phyloP scores from a whole-genome alignment of 2,797 vertebrate species.

The Melanotaenia maccullochi region DNA sequence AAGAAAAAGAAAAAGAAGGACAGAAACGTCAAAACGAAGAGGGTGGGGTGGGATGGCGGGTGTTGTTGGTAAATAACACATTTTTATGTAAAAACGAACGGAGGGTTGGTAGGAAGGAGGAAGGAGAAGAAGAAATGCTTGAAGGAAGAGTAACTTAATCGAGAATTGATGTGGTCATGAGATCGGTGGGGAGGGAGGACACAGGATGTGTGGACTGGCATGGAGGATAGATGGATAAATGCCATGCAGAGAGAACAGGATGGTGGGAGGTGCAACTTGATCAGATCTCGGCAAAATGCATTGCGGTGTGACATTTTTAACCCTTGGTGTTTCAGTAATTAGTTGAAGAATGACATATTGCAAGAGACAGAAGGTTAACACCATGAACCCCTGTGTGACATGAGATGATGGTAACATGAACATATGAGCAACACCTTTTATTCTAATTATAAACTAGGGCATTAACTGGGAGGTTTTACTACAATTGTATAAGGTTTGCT shows the following conservation, averaged over 20 bases:
- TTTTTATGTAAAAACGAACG: slow-evolving; percentile 24
- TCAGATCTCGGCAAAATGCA: slow-evolving; percentile 52
- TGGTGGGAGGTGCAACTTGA: slow-evolving; percentile 77
- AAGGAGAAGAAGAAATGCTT: slow-evolving; percentile 14
- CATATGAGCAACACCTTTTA: slow-evolving; percentile 3
- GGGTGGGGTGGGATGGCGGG: background rate
- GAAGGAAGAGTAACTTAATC: slow-evolving; percentile 59
- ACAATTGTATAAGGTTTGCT: background rate
- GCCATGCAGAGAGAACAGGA: slow-evolving; percentile 74
- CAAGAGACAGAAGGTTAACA: slow-evolving; percentile 48
- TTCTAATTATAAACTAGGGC: slow-evolving; percentile 4
- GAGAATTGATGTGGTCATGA: slow-evolving; percentile 58
- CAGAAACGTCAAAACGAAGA: slow-evolving; percentile 30
- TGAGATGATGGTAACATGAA: slow-evolving; percentile 17
- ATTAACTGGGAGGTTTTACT: background rate
- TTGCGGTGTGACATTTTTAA: slow-evolving; percentile 70
- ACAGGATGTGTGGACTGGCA: slow-evolving; percentile 61
- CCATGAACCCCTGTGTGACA: slow-evolving; percentile 23
- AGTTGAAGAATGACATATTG: slow-evolving; percentile 54
- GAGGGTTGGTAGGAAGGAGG: slow-evolving; percentile 17
- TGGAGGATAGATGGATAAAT: slow-evolving; percentile 62
- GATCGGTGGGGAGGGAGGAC: slow-evolving; percentile 54
- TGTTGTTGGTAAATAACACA: slow-evolving; percentile 21
- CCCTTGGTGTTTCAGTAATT: slow-evolving; percentile 60
- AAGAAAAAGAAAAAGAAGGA: slow-evolving; percentile 22